Percentiles rank a stretch among this genome's conserved stretches.
phyloP scores from a whole-genome alignment of 2,797 vertebrate genomes.

The Acomys russatus region DNA sequence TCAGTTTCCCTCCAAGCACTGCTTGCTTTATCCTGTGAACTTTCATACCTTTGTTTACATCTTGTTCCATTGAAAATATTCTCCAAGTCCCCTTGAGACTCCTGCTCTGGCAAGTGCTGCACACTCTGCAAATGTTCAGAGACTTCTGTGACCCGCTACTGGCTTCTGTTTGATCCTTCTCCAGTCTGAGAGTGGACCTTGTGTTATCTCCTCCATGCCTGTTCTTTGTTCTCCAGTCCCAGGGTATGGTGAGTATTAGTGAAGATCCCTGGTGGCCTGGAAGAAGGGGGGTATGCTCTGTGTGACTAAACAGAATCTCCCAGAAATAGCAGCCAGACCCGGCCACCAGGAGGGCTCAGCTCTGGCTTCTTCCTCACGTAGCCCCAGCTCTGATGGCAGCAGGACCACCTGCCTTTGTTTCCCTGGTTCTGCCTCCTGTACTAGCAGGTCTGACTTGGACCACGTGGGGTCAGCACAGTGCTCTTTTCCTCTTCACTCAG shows the following conservation, averaged over 20 bases:
- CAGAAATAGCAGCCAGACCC: too few relatives aligned
- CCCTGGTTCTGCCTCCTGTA: not conserved
- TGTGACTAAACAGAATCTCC: too few relatives aligned
- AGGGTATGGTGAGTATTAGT: not conserved
- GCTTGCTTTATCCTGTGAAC: not conserved
- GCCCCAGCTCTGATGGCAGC: rapidly evolving
- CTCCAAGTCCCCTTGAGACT: not conserved
- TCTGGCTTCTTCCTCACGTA: rapidly evolving
- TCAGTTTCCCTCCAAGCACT: not conserved
- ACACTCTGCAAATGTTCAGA: not conserved
- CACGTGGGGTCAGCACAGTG: not conserved
- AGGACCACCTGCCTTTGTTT: too few relatives aligned
- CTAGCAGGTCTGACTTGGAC: not conserved
- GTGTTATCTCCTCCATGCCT: not conserved
- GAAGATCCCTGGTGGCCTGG: not conserved
- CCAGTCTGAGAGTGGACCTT: not conserved
- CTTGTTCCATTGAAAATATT: not conserved
- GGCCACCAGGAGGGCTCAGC: rapidly evolving
- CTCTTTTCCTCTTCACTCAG: not conserved
- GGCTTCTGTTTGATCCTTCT: not conserved
- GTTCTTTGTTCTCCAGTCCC: not conserved
- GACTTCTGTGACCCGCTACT: not conserved
- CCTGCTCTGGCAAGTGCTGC: not conserved
- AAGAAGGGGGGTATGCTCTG: not conserved
- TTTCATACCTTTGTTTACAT: not conserved